A percentile compares a stretch with the other conserved stretches of the same genome.
These are phyloP conservation scores for Camponotus pennsylvanicus DNA, from an alignment of 1,140 invertebrate genomes.

Conservation along the genomic window DNA sequence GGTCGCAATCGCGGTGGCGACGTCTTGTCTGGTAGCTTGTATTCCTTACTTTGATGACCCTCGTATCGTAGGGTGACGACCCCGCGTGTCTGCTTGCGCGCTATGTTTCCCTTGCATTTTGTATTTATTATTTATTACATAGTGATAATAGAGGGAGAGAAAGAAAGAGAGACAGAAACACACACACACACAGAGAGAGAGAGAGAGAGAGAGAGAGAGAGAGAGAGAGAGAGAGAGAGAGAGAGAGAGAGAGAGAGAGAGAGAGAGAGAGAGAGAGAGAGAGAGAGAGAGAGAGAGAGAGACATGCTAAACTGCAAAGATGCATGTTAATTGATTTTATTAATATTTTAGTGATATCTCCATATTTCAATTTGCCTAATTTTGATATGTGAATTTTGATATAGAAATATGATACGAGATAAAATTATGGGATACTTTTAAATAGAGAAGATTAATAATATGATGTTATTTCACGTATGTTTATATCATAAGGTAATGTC, in stretches of 20 bases:
- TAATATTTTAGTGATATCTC: background rate
- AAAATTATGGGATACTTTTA: background rate
- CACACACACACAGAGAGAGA: background rate
- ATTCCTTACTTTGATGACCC: slow-evolving; percentile 67
- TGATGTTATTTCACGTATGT: background rate
- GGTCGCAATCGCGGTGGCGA: slow-evolving; percentile 52
- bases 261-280: background rate
- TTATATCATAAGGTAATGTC: background rate
- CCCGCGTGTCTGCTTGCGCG: slow-evolving; percentile 38
- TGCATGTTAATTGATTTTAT: slow-evolving; percentile 17
- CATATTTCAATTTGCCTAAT: background rate
- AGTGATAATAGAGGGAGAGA: background rate
- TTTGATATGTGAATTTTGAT: too few species aligned
- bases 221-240: background rate
- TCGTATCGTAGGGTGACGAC: slow-evolving; percentile 68
- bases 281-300: slow-evolving; percentile 2
- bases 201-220: background rate
- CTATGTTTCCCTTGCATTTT: slow-evolving; percentile 51
- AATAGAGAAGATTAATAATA: slow-evolving; percentile 17
- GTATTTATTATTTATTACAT: slow-evolving; percentile 74
- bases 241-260: background rate
- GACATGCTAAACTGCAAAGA: slow-evolving; percentile 34
- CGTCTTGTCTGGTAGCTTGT: slow-evolving; percentile 61
- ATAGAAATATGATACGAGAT: background rate
- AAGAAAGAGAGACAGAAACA: background rate